These are phyloP conservation scores for Aldrovandia affinis DNA, from an alignment of 2,797 vertebrate genomes.

Conservation along the genomic window DNA sequence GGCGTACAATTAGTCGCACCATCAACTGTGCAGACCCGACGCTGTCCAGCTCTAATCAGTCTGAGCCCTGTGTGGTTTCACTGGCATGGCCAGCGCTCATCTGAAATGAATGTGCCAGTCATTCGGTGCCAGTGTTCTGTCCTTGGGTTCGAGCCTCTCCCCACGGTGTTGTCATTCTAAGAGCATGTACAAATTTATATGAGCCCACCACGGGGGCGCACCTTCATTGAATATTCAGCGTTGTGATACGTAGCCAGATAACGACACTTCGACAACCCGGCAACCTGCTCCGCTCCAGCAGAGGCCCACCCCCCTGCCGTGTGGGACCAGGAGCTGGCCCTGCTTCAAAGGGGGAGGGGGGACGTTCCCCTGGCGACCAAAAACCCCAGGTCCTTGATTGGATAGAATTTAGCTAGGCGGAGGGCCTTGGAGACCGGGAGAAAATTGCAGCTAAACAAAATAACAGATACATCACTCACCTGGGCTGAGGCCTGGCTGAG, in stretches of 20 bases:
- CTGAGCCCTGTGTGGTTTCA: not conserved
- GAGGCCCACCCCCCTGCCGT: not conserved
- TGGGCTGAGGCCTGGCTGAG: not conserved
- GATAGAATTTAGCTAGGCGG: not conserved
- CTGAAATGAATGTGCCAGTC: not conserved
- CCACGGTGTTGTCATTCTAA: not conserved
- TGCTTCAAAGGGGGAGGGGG: conserved; percentile 9
- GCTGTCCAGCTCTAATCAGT: not conserved
- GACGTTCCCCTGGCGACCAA: not conserved
- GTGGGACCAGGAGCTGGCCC: conserved; percentile 1
- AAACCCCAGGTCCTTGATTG: not conserved
- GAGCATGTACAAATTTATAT: not conserved
- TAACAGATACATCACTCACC: not conserved
- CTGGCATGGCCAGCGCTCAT: not conserved
- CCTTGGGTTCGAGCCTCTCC: not conserved
- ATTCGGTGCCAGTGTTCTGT: not conserved
- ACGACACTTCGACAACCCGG: not conserved
- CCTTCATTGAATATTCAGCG: conserved; percentile 19
- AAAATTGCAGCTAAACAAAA: conserved; percentile 15
- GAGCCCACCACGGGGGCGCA: not conserved
- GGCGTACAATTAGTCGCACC: not conserved
- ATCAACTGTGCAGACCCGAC: not conserved
- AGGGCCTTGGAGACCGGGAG: not conserved
- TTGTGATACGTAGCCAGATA: not conserved
- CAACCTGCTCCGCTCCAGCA: not conserved